Base-by-base conservation (phyloP, 2,113 vertebrate species). In the Polypterus senegalus region DNA sequence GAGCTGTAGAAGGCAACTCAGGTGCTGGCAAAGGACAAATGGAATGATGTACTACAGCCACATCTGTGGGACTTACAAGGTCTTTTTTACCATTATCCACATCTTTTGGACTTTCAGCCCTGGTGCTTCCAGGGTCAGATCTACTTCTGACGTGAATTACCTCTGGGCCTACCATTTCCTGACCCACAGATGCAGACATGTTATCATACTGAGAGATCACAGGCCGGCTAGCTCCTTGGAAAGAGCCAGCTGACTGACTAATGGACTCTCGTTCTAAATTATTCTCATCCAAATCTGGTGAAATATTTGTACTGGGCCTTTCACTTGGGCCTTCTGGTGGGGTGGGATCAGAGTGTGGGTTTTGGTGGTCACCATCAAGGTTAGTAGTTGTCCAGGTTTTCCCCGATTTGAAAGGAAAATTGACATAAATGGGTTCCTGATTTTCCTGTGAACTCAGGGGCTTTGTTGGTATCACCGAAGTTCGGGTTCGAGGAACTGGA, bases 341-440 rank as follows among this genome's bases (percentile, higher is more conserved):
- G 47, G 66, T 60, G 3, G 61, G 46, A 44, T 70, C 68, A 3
- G 63, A 57, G 48, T 65, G 63, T 5, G 62, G 54, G 51, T 63
- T 65, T 46, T 65, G 60, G 56, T 55, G 9, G 59, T 76, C 67
- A 43, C 65, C 67, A n/a, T 78, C 74, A 10, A 77, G 65, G 54
- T 77, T 71, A 9, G 67, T 76, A 48, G 68, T 74, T n/a, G 66
- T 8, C 72, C 75, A 77, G 47, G 61, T 51, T 45, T 65, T 67
- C 5, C 67, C 54, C 6, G 59, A 52, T 63, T 49, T 57, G 3
- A 83, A 75, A 5, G 84, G 85, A 57, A 86, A 76, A 61, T 88
- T 89, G 60, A 88, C 83, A 44, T 89, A 89, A 58, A 88, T 76
- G 7, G 83, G 87, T 54, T 88, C 87, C 0, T 73, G 65, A 5